Evolutionary conservation across 2,113 vertebrate genomes (phyloP).

Genomic region (Megalops atlanticus): DNA sequence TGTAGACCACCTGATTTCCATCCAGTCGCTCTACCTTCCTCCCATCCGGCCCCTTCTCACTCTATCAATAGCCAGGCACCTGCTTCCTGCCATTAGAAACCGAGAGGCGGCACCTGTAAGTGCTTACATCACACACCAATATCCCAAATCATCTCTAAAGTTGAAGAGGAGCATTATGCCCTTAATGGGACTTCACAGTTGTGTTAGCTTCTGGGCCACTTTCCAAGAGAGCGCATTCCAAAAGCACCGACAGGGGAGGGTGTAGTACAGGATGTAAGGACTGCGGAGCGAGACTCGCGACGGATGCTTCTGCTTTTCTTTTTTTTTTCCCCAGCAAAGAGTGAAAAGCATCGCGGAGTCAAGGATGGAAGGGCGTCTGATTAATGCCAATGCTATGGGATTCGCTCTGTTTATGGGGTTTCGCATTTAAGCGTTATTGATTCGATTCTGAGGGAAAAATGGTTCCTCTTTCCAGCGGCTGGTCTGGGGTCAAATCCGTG

Average conservation of each 20-base stretch:
- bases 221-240: constrained; percentile 30
- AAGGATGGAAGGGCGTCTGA: constrained; percentile 31
- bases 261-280: neutral
- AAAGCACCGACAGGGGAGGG: constrained; percentile 12
- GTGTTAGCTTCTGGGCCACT: constrained; percentile 18
- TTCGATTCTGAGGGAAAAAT: constrained; percentile 54
- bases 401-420: constrained; percentile 17
- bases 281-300: neutral
- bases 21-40: constrained; percentile 57
- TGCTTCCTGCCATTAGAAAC: constrained; percentile 69
- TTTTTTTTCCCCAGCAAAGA: neutral
- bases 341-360: constrained; percentile 15
- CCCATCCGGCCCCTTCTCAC: constrained; percentile 55
- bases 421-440: constrained; percentile 33
- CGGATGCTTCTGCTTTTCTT: neutral
- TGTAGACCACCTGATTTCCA: constrained; percentile 69
- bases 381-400: constrained; percentile 21
- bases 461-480: constrained; percentile 61
- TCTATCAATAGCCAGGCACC: constrained; percentile 75
- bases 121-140: constrained; percentile 36
- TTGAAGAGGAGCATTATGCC: constrained; percentile 37
- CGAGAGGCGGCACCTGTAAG: constrained; percentile 37
- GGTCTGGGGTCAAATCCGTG: constrained; percentile 44
- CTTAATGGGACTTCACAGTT: constrained; percentile 28
- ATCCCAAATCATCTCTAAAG: constrained; percentile 50